Evolutionary conservation across 2,113 vertebrate genomes (phyloP), one percentile per base, ranked within the genome.

Genomic region (Phycodurus eques): DNA sequence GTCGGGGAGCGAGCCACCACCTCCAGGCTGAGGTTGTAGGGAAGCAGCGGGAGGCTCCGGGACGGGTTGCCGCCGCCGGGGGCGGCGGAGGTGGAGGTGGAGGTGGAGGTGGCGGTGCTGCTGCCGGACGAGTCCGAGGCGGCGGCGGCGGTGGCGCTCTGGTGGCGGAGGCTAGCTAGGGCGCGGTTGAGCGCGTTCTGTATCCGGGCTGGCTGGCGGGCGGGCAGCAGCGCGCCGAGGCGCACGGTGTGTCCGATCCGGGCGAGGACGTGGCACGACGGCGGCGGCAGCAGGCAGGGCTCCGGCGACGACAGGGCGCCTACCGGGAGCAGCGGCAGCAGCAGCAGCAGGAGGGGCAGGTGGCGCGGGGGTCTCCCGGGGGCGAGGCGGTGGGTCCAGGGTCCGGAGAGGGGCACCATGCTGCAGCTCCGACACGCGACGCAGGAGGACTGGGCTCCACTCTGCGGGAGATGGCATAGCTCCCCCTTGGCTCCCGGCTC

Each of bases 1-100:
- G 82, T 83, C 67, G 92, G 86, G 49, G 85, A 87, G 8, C 92
- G 89, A 54, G 90, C 89, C 85, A 92, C 62, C 89, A 96, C 84
- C 86, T 96, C 95, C 92, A 96, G 84, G 87, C 92, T 96, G 77
- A 95, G 89, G 89, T 96, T 96, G 89, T 90, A 91, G 68, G 94
- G 94, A 63, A 94, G 87, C 71, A 91, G 86, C 22, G 89, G 85
- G 14, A 80, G 74, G 19, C 76, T 75, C 42, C 89, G 90, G n/a
- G 90, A 76, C 57, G 83, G 47, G 4, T 84, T 77, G 10, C 85
- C 79, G 73, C 85, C 67, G 63, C 78, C 44, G 68, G 79, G 85
- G 33, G 66, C 61, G 35, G 59, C 76, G 5, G 65, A n/a, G 75
- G 88, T 67, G 60, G 78, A 27, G 75, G 80, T 85, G n/a, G 67